Percentiles rank a stretch among this genome's conserved stretches.
These are phyloP conservation scores for Arenaria interpres DNA, from an alignment of 2,113 vertebrate species.

Conservation along the genomic window DNA sequence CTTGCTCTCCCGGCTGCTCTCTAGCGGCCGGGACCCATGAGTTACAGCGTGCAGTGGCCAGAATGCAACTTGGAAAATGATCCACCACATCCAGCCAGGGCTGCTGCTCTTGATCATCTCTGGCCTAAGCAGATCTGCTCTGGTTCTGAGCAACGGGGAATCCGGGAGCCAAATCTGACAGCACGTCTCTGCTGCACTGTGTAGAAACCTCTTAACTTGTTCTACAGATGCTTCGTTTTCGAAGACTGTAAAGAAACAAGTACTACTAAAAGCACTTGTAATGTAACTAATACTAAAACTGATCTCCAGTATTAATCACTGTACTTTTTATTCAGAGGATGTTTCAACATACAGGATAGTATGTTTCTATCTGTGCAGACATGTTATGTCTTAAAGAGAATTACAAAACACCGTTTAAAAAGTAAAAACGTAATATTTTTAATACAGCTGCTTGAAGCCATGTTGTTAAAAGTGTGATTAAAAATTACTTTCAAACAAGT, in stretches of 20 bases:
- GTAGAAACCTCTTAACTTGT: neutral
- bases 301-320: neutral
- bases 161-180: neutral
- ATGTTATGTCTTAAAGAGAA: neutral
- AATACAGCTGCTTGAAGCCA: neutral
- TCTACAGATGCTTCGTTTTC: neutral
- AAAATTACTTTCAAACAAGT: neutral
- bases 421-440: neutral
- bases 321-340: neutral
- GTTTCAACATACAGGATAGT: neutral
- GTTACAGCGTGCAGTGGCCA: neutral
- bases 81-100: neutral
- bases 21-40: neutral
- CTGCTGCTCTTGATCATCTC: neutral
- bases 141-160: neutral
- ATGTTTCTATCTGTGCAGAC: neutral
- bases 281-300: neutral
- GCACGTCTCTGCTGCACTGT: neutral
- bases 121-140: neutral
- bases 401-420: neutral
- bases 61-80: neutral
- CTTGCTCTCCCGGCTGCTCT: rapidly evolving
- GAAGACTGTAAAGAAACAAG: neutral
- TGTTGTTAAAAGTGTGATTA: neutral
- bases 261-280: neutral